Percentiles rank a stretch among this genome's conserved stretches.
phyloP scores from a whole-genome alignment of 2,113 vertebrate species.

The Sylvicapra grimmia region DNA sequence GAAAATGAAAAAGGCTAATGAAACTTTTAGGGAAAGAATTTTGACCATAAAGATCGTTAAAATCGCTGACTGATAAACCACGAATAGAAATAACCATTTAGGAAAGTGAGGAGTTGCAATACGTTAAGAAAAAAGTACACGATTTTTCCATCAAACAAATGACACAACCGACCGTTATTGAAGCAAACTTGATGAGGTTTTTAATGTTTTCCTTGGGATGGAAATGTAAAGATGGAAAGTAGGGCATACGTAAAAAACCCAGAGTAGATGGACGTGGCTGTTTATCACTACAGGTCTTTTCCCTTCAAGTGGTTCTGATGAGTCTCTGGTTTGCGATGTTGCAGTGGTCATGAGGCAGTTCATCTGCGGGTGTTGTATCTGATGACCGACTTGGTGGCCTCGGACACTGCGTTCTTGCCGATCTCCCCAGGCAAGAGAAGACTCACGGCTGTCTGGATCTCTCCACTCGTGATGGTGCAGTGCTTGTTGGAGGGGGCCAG shows the following conservation, averaged over 20 bases:
- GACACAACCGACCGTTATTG: not conserved
- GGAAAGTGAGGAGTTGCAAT: not conserved
- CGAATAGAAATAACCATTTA: not conserved
- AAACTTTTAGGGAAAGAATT: not conserved
- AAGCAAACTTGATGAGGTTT: not conserved
- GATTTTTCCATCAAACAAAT: not conserved
- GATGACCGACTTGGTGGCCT: not conserved
- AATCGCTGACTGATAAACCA: not conserved
- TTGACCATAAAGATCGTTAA: not conserved
- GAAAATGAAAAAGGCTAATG: not conserved
- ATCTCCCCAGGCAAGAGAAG: not conserved
- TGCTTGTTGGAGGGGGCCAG: not conserved
- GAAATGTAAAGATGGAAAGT: not conserved
- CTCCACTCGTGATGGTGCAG: conserved; percentile 67
- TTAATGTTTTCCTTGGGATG: not conserved
- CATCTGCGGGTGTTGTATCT: not conserved
- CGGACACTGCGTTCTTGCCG: fast-evolving
- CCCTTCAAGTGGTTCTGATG: not conserved
- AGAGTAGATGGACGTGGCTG: not conserved
- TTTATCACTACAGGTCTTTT: not conserved
- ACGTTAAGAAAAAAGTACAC: not conserved
- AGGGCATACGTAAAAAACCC: not conserved
- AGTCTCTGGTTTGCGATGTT: not conserved
- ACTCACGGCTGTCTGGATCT: conserved; percentile 32
- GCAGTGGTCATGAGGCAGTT: not conserved